Conservation (phyloP, 2,888 invertebrate genomes). For the Gortyna flavago region DNA sequence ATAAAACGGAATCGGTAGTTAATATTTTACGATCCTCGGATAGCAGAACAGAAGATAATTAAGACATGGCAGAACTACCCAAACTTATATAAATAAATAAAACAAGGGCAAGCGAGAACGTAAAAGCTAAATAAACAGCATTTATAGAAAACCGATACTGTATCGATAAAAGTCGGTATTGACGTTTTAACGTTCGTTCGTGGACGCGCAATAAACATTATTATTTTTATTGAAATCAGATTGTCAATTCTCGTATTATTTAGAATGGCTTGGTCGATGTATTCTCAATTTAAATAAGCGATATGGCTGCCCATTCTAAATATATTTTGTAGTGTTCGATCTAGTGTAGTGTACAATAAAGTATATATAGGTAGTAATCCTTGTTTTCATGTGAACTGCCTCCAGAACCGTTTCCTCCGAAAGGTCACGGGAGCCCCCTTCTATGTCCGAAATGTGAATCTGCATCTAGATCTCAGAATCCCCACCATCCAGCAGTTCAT, state of each 20-base stretch:
- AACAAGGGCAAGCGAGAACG: slow-evolving; percentile 44
- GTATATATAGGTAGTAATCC: no score
- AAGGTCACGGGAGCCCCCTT: no score
- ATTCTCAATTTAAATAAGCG: not conserved
- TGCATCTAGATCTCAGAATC: no score
- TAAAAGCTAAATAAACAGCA: slow-evolving; percentile 70
- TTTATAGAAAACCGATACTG: slow-evolving; percentile 80
- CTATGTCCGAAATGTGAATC: no score
- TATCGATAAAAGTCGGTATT: slow-evolving; percentile 67
- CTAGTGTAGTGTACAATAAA: not conserved
- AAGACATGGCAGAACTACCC: slow-evolving; percentile 54
- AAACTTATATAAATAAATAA: slow-evolving; percentile 55
- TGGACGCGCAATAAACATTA: slow-evolving; percentile 61
- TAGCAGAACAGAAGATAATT: slow-evolving; percentile 54
- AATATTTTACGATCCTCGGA: slow-evolving; percentile 48
- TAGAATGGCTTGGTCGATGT: not conserved
- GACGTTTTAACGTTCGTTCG: slow-evolving; percentile 67
- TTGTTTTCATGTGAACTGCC: no score
- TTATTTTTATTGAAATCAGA: slow-evolving; percentile 68
- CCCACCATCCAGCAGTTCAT: no score
- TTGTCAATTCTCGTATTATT: not conserved
- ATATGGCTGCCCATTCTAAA: not conserved
- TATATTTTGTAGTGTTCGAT: not conserved
- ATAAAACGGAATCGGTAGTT: slow-evolving; percentile 42
- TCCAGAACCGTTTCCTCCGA: no score